Conservation (phyloP, 2,888 invertebrate species). For the Caenorhabditis sinica region DNA sequence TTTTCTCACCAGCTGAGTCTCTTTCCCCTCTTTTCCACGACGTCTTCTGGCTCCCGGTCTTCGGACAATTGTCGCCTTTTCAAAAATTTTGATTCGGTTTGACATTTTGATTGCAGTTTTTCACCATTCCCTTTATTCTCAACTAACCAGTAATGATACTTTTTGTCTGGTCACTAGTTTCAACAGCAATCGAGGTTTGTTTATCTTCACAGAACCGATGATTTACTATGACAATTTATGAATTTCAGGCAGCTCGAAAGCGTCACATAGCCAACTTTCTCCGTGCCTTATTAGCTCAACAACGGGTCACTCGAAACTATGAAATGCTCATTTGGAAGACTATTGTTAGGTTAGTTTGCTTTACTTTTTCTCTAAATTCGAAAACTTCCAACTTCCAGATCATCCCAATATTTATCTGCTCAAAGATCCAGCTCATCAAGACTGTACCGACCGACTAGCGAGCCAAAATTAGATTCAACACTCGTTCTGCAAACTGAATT, state of each 20-base stretch:
- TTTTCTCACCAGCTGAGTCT: slow-evolving; percentile 27
- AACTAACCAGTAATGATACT: slow-evolving; percentile 74
- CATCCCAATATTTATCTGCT: slow-evolving; percentile 41
- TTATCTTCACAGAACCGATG: background rate
- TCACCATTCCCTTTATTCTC: background rate
- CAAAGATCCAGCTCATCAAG: slow-evolving; percentile 41
- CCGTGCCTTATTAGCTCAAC: slow-evolving; percentile 63
- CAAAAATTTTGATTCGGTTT: slow-evolving; percentile 47
- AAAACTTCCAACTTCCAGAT: slow-evolving; percentile 10
- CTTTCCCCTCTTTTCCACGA: slow-evolving; percentile 31
- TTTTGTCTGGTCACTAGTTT: slow-evolving; percentile 81
- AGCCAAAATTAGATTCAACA: slow-evolving; percentile 65
- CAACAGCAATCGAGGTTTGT: slow-evolving; percentile 69
- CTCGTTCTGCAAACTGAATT: slow-evolving; percentile 65
- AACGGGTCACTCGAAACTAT: slow-evolving; percentile 57
- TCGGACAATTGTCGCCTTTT: slow-evolving; percentile 52
- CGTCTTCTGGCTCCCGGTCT: slow-evolving; percentile 53
- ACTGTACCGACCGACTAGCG: slow-evolving; percentile 65
- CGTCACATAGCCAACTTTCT: slow-evolving; percentile 70
- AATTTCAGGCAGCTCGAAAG: slow-evolving; percentile 65
- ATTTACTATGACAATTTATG: no score
- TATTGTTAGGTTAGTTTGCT: slow-evolving; percentile 18
- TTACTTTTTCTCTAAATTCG: background rate
- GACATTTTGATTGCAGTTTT: slow-evolving; percentile 37
- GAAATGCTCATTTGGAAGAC: slow-evolving; percentile 68